These are phyloP conservation scores for Nemurella pictetii DNA, from an alignment of 2,888 invertebrate genomes.

Conservation along the genomic window DNA sequence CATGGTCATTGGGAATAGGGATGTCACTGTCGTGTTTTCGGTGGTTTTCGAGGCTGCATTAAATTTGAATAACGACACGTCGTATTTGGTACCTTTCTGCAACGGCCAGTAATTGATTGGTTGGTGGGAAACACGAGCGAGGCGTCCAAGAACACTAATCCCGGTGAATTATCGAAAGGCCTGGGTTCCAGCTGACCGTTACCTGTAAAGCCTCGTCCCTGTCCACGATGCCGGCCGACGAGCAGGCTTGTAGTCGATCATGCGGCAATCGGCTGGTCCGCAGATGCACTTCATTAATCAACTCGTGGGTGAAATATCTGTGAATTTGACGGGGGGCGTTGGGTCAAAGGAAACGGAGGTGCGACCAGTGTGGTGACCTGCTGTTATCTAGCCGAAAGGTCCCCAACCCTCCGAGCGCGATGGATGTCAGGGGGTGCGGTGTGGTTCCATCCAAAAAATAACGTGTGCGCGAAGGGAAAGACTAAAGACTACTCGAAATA, in stretches of 20 bases:
- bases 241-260: not conserved
- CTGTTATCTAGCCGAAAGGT: not conserved
- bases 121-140: not conserved
- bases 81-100: no score
- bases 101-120: not conserved
- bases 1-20: no score
- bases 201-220: not conserved
- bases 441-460: not conserved
- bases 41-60: no score
- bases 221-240: no score
- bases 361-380: slow-evolving; percentile 7
- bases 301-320: slow-evolving; percentile 7
- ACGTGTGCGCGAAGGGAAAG: not conserved
- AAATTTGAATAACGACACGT: no score
- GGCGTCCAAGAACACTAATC: not conserved
- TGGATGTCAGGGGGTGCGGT: not conserved
- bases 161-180: not conserved
- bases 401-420: not conserved
- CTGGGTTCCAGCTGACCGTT: not conserved
- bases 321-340: slow-evolving; percentile 16
- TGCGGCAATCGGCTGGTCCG: not conserved
- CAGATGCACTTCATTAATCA: slow-evolving; percentile 18
- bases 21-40: no score
- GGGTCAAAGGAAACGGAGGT: not conserved
- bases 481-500: not conserved